Percentiles rank a stretch among this genome's conserved stretches.
Conservation (phyloP, 1,140 invertebrate genomes). For the Papilio machaon region DNA sequence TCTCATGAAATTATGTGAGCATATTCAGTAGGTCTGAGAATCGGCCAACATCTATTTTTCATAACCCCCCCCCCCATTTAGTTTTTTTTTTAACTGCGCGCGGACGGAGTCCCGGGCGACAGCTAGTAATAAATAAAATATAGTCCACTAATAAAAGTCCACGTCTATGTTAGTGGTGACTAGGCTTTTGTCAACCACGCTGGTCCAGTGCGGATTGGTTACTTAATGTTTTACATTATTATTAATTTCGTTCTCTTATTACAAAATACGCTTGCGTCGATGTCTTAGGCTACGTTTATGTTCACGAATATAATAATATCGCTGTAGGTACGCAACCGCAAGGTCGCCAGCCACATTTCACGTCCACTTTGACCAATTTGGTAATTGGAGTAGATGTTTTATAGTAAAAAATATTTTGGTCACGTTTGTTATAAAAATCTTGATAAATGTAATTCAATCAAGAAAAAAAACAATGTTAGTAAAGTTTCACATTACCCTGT, state of each 20-base stretch:
- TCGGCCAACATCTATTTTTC: no score
- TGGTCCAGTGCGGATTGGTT: no score
- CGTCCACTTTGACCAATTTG: constrained; percentile 40
- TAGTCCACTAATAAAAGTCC: no score
- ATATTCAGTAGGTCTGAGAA: no score
- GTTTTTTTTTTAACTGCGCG: no score
- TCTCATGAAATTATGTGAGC: no score
- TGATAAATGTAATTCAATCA: neutral
- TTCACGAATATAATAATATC: neutral
- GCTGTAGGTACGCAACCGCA: constrained; percentile 5
- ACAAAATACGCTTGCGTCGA: neutral
- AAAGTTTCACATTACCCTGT: neutral
- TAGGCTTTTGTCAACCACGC: no score
- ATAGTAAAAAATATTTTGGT: constrained; percentile 26
- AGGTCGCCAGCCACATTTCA: constrained; percentile 33
- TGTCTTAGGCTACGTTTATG: neutral
- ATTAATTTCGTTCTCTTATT: neutral
- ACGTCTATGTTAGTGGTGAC: no score
- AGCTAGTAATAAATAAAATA: no score
- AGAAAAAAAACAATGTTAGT: neutral
- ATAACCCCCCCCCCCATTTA: no score
- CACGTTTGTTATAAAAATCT: constrained; percentile 38
- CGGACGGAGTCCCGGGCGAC: no score
- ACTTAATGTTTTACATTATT: no score
- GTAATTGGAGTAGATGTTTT: constrained; percentile 41